Conservation (phyloP, 2,797 vertebrate genomes). For the Sebastes paucispinis region DNA sequence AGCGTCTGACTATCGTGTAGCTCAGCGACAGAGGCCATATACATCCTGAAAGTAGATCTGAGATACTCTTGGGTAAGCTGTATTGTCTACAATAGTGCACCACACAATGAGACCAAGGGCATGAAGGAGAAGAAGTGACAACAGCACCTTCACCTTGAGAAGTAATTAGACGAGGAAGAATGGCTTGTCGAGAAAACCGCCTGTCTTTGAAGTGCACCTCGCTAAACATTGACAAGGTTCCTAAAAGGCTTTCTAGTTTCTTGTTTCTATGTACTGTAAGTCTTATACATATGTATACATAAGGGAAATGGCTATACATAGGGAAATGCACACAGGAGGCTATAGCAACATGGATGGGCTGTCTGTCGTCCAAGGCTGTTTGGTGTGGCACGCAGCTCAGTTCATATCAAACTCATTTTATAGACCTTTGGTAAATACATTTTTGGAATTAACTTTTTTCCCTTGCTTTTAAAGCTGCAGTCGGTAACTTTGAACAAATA, state of each 20-base stretch:
- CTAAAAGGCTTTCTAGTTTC: background rate
- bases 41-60: background rate
- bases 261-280: background rate
- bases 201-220: background rate
- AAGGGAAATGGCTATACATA: background rate
- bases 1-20: background rate
- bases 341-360: background rate
- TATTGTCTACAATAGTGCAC: background rate
- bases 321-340: background rate
- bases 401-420: background rate
- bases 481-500: background rate
- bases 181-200: slow-evolving; percentile 21
- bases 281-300: background rate
- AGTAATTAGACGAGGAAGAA: slow-evolving; percentile 22
- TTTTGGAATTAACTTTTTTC: background rate
- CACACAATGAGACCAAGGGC: slow-evolving; percentile 2
- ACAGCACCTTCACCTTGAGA: slow-evolving; percentile 26
- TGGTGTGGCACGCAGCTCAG: background rate
- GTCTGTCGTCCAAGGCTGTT: background rate
- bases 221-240: background rate
- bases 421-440: no score
- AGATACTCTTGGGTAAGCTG: background rate
- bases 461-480: background rate
- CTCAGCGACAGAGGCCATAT: background rate
- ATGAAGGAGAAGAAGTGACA: background rate